A percentile compares a stretch with the other conserved stretches of the same genome.
Conservation (phyloP, 2,888 invertebrate species). For the Metacarcinus magister region DNA sequence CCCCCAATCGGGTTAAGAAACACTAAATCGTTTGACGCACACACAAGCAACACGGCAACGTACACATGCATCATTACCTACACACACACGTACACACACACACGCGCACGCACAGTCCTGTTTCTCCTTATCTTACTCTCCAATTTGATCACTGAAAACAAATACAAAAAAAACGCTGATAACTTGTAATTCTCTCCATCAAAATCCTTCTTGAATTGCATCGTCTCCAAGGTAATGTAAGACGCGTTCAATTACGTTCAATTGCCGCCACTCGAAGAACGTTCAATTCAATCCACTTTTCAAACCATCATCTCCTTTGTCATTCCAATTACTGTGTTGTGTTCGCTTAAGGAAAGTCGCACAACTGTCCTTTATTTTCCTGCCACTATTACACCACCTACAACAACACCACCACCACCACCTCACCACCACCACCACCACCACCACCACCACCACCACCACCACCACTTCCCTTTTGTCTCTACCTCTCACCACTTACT, state of each 20-base stretch:
- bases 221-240: neutral
- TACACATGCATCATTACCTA: neutral
- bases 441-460: neutral
- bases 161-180: neutral
- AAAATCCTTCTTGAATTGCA: constrained; percentile 19
- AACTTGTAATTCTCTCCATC: neutral
- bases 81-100: constrained; percentile 50
- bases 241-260: constrained; percentile 13
- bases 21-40: constrained; percentile 60
- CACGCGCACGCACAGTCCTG: neutral
- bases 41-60: constrained; percentile 38
- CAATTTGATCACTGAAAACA: neutral
- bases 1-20: constrained; percentile 55
- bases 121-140: neutral
- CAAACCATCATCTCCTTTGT: neutral
- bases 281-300: constrained; percentile 16
- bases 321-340: neutral
- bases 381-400: neutral
- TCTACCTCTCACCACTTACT: neutral
- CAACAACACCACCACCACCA: neutral
- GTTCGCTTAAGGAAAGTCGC: neutral
- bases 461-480: neutral
- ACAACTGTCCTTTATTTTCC: neutral
- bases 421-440: constrained; percentile 6
- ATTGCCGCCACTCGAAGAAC: neutral